Evolutionary conservation across 2,113 vertebrate genomes (phyloP), one percentile per base, ranked within the genome.

Genomic region (Octodon degus): DNA sequence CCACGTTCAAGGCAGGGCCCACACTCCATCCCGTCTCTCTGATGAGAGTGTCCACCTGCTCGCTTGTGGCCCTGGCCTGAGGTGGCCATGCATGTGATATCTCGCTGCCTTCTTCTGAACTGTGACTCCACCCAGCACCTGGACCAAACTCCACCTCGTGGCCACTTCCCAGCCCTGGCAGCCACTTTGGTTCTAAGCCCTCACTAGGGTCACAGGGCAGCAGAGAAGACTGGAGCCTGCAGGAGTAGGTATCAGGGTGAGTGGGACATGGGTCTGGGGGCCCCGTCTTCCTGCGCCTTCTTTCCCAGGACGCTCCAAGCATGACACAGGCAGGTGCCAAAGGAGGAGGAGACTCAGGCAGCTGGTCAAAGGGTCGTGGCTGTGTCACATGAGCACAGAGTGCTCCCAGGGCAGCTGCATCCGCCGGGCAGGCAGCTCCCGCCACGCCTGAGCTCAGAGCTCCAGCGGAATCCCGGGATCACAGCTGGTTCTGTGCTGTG

Each of bases 71-170:
- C 74, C 24, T 47, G 74, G 20, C 74, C 40, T 27, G 12, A 43
- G 37, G 40, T 43, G n/a, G n/a, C 19, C 19, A 2, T 4, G 0
- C 24, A 22, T 27, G 37, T 27, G 40, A 47, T n/a, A 55, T 10
- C 53, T 8, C 37, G 27, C 25, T 1, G 1, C 40, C 16, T 32
- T 12, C 25, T 91, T 3, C 3, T n/a, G 27, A 11, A 24, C 8
- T 30, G 16, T 53, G 60, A 37, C 6, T 62, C 30, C 24, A 7
- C 34, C 37, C 25, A 70, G n/a, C 19, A 20, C 4, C n/a, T 5
- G 4, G 3, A 2, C 17, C 11, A 7, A 47, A 24, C 1, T 2
- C n/a, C 5, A 12, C 3, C 24, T 53, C 3, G 4, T 11, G 2
- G 0, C 11, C 7, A 17, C 20, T 11, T 11, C 58, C 58, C 7